These are phyloP conservation scores for Acanthiza pusilla DNA, from an alignment of 2,797 vertebrate species.

Conservation along the genomic window DNA sequence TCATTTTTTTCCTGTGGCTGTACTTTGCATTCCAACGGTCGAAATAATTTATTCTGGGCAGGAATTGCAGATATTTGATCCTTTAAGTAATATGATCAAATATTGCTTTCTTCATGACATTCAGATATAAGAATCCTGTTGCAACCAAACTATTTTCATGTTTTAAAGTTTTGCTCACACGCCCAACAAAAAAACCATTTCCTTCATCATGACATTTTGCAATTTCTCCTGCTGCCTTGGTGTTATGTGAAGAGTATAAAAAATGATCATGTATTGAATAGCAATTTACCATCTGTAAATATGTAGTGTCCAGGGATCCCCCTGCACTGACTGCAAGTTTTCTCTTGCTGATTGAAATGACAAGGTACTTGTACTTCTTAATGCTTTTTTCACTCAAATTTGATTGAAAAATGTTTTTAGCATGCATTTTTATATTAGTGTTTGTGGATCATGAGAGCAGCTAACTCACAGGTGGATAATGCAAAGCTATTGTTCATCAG, in stretches of 20 bases:
- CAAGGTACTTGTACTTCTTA: background rate
- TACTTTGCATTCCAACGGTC: background rate
- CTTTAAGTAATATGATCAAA: background rate
- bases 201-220: background rate
- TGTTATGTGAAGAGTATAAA: background rate
- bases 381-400: background rate
- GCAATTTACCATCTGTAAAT: background rate
- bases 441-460: background rate
- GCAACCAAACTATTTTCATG: background rate
- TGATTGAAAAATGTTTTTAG: background rate
- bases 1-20: background rate
- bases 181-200: background rate
- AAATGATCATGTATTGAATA: background rate
- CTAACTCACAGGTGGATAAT: background rate
- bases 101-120: background rate
- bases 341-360: background rate
- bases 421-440: background rate
- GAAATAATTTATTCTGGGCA: background rate
- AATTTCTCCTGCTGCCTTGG: background rate
- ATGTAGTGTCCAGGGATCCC: background rate
- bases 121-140: background rate
- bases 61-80: background rate
- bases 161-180: background rate
- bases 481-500: background rate
- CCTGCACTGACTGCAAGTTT: background rate